Evolutionary conservation across 2,113 vertebrate genomes (phyloP).

Genomic region (Leucoraja erinaceus): DNA sequence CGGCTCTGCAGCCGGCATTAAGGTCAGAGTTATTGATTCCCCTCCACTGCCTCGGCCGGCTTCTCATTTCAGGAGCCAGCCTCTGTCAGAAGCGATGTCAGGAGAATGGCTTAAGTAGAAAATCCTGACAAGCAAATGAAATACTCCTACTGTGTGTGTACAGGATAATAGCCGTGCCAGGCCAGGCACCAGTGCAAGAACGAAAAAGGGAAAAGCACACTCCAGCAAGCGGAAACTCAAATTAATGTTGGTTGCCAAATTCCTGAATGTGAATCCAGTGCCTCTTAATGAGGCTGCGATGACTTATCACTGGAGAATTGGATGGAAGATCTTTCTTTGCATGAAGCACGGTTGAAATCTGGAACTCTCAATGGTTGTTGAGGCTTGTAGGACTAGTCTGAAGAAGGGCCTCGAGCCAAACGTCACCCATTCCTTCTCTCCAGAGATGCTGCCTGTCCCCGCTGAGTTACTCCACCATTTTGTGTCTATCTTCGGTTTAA

Average conservation of each 20-base stretch:
- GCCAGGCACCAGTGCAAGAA: background rate
- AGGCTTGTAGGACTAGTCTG: too few relatives aligned
- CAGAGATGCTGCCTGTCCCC: too few relatives aligned
- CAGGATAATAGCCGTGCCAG: background rate
- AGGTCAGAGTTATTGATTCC: constrained; percentile 38
- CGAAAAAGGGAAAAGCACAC: background rate
- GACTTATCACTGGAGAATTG: background rate
- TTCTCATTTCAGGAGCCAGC: constrained; percentile 22
- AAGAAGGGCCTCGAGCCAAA: too few relatives aligned
- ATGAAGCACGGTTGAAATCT: too few relatives aligned
- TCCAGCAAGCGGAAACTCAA: background rate
- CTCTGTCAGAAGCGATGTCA: constrained; percentile 30
- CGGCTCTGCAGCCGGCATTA: constrained; percentile 29
- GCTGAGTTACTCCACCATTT: too few relatives aligned
- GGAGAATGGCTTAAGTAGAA: constrained; percentile 31
- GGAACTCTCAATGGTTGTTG: too few relatives aligned
- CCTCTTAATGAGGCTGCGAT: background rate
- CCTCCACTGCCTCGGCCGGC: background rate
- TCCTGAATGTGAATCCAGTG: background rate
- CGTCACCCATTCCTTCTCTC: too few relatives aligned
- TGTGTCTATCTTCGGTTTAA: too few relatives aligned
- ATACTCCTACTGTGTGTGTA: constrained; percentile 25
- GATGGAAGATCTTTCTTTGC: background rate
- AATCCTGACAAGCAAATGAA: constrained; percentile 34
- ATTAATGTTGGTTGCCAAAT: background rate